Evolutionary conservation across 2,888 invertebrate genomes (phyloP).

Genomic region (Pristionchus fissidentatus): DNA sequence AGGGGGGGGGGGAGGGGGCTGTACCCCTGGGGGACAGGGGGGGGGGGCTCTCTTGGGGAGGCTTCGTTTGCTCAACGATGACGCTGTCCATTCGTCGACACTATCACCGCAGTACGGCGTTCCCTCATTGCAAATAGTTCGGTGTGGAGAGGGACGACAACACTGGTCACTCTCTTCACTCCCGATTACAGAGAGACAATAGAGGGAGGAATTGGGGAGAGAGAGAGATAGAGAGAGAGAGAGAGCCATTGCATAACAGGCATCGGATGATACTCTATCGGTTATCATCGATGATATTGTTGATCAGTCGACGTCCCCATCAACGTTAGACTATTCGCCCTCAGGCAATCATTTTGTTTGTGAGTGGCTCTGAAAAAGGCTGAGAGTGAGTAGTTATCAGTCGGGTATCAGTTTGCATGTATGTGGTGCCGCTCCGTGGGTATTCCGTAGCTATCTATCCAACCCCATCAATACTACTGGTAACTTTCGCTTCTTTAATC

Average conservation of each 20-base stretch:
- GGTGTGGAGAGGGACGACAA: not conserved
- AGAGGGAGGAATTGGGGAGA: too few species aligned
- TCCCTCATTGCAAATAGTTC: not conserved
- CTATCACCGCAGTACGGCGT: not conserved
- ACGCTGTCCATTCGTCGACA: not conserved
- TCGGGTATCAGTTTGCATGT: not conserved
- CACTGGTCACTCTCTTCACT: too few species aligned
- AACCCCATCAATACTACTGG: too few species aligned
- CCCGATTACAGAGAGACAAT: too few species aligned
- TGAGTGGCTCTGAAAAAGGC: too few species aligned
- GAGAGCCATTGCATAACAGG: too few species aligned
- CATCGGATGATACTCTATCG: too few species aligned
- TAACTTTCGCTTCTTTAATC: conserved; percentile 17
- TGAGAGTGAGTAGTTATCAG: too few species aligned
- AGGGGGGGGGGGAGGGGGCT: too few species aligned
- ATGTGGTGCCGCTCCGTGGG: not conserved
- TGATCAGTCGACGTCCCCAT: not conserved
- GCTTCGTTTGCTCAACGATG: not conserved
- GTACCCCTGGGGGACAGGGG: conserved; percentile 11
- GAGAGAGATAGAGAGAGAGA: too few species aligned
- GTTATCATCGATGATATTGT: conserved; percentile 2
- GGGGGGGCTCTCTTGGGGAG: not conserved
- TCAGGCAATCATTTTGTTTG: too few species aligned
- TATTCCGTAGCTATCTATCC: not conserved
- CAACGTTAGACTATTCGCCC: not conserved